Evolutionary conservation across 2,888 invertebrate genomes (phyloP), one percentile per base, ranked within the genome.

Genomic region (Drosophila infuscata): DNA sequence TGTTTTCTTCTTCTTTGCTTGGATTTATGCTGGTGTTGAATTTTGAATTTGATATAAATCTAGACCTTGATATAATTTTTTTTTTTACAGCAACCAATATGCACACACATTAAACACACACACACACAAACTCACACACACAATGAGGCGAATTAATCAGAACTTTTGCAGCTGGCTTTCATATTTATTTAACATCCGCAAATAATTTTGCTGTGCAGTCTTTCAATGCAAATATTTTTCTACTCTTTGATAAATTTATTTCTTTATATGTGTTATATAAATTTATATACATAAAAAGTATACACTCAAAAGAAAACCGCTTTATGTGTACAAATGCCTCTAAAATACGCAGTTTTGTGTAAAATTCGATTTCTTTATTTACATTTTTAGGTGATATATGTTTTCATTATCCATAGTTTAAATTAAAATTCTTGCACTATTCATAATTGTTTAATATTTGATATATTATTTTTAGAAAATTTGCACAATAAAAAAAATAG

Each of bases 31-130:
- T 20, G 58, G n/a, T 52, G 41, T 58, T 68, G 58, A 58, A 73
- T 51, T 65, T 68, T 67, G 52, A 58, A 65, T 80, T 65, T 64
- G 15, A 63, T 61, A 70, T 67, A 33, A 64, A 77, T 62, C 36
- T 43, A 43, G 74, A 57, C 78, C 74, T 81, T 81, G 81, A 77
- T 74, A 71, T 74, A 2, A 9, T 58, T 25, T 48, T 74, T 74
- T 67, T 25, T 54, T 15, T 12, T 17, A 33, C 53, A 43, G 12
- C 60, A 43, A 29, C 49, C 25, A 41, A 54, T 30, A n/a, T 43
- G 20, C 36, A 30, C 35, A 49, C 35, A 15, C n/a, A 57, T 25
- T 25, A 25, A 25, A 53, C 59, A 64, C 33, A 30, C 36, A 46
- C 56, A 49, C 29, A 54, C 15, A 15, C 46, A n/a, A 12, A 36